These are phyloP conservation scores for Drosophila paranaensis DNA, from an alignment of 2,888 invertebrate species.

Conservation along the genomic window DNA sequence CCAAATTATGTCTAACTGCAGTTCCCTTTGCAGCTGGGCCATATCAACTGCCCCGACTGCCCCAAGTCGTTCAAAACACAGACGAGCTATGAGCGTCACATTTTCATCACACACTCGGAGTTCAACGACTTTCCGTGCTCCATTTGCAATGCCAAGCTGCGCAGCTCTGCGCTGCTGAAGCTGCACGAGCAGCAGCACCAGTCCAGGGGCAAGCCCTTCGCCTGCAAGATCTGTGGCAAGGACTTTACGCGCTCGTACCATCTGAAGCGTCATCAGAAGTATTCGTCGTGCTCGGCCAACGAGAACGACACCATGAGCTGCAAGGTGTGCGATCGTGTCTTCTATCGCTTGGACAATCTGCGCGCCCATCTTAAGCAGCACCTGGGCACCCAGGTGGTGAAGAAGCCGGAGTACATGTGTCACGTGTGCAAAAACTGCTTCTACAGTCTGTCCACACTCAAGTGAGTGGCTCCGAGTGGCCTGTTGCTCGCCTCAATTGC, in stretches of 20 bases:
- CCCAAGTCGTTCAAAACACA: slow-evolving; percentile 90
- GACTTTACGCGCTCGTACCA: slow-evolving; percentile 92
- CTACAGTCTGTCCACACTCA: slow-evolving; percentile 87
- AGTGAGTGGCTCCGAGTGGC: slow-evolving; percentile 65
- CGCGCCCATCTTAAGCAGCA: slow-evolving; percentile 90
- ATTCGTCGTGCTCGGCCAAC: slow-evolving; percentile 81
- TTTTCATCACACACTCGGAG: slow-evolving; percentile 89
- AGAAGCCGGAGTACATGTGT: slow-evolving; percentile 87
- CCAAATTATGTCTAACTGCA: neutral
- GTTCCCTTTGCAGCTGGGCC: slow-evolving; percentile 78
- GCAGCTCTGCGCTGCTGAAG: slow-evolving; percentile 87
- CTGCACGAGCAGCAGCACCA: slow-evolving; percentile 89
- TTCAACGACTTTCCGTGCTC: slow-evolving; percentile 88
- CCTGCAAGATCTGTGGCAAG: slow-evolving; percentile 89
- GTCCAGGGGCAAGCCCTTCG: slow-evolving; percentile 87
- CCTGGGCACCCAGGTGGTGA: slow-evolving; percentile 87
- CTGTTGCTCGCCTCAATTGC: slow-evolving; percentile 77
- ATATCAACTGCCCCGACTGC: slow-evolving; percentile 87
- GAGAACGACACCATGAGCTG: slow-evolving; percentile 82
- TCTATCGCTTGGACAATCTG: slow-evolving; percentile 88
- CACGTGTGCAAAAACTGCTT: slow-evolving; percentile 89
- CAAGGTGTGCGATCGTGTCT: slow-evolving; percentile 84
- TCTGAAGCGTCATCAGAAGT: slow-evolving; percentile 86
- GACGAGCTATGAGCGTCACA: slow-evolving; percentile 88
- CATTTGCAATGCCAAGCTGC: slow-evolving; percentile 89